A percentile compares a stretch with the other conserved stretches of the same genome.
phyloP scores from a whole-genome alignment of 2,888 invertebrate species.

The Tenthredo scrophulariae region DNA sequence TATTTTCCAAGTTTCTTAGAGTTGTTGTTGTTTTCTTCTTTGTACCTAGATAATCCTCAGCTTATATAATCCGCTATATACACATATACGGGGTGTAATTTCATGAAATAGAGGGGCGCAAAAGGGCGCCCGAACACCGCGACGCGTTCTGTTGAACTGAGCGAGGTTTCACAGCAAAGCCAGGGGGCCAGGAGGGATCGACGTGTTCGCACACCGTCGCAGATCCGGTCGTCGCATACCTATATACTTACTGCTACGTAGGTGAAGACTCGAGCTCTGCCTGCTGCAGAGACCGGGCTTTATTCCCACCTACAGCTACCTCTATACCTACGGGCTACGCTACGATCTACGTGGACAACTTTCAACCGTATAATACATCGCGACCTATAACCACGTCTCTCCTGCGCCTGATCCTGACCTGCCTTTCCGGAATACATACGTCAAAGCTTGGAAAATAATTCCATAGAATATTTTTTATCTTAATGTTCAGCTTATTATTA shows the following conservation, averaged over 20 bases:
- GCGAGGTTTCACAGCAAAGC: conserved; percentile 50
- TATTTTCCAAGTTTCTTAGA: neutral
- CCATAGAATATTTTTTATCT: too few relatives aligned
- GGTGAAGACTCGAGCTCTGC: neutral
- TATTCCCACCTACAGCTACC: neutral
- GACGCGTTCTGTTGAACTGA: conserved; percentile 73
- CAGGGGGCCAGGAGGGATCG: conserved; percentile 49
- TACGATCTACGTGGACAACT: neutral
- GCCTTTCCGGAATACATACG: neutral
- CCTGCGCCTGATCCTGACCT: conserved; percentile 42
- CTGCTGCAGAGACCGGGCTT: conserved; percentile 8
- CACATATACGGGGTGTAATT: neutral
- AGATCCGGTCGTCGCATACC: conserved; percentile 37
- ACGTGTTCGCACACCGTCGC: conserved; percentile 49
- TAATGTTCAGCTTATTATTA: neutral
- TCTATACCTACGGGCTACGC: neutral
- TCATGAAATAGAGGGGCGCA: conserved; percentile 21
- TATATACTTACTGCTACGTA: conserved; percentile 12
- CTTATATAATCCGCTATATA: neutral
- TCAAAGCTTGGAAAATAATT: neutral
- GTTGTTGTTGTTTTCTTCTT: neutral
- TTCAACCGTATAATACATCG: neutral
- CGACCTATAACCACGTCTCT: neutral
- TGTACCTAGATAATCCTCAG: neutral
- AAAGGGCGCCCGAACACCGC: conserved; percentile 65